A percentile compares a stretch with the other conserved stretches of the same genome.
phyloP scores from a whole-genome alignment of 2,113 vertebrate species.

The Pelusios castaneus region DNA sequence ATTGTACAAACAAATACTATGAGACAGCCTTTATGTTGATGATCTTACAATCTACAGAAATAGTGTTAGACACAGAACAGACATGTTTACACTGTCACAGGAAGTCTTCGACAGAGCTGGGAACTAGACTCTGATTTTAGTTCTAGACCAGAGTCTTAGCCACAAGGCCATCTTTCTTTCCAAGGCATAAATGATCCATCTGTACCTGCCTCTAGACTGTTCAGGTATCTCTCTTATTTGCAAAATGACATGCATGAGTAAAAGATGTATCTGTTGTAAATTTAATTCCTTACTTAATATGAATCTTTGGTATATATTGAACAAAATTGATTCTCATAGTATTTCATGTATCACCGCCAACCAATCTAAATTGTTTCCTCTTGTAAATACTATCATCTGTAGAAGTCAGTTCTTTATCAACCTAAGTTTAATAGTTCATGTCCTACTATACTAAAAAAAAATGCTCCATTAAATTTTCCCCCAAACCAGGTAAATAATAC shows the following conservation, averaged over 20 bases:
- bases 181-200: not conserved
- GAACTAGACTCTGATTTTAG: not conserved
- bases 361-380: not conserved
- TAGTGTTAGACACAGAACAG: not conserved
- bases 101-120: not conserved
- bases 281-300: not conserved
- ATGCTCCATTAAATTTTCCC: not conserved
- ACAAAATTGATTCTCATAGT: not conserved
- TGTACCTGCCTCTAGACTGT: not conserved
- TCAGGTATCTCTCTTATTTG: not conserved
- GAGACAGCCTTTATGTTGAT: not conserved
- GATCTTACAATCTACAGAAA: not conserved
- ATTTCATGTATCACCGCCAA: not conserved
- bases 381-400: not conserved
- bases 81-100: not conserved
- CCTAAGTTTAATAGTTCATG: not conserved
- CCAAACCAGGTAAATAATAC: not conserved
- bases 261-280: not conserved
- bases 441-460: not conserved
- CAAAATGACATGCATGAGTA: not conserved
- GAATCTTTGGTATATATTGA: not conserved
- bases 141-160: not conserved
- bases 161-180: not conserved
- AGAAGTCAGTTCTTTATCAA: not conserved
- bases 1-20: not conserved